These are phyloP conservation scores for Harpalus rubripes DNA, from an alignment of 2,888 invertebrate species.

Conservation along the genomic window DNA sequence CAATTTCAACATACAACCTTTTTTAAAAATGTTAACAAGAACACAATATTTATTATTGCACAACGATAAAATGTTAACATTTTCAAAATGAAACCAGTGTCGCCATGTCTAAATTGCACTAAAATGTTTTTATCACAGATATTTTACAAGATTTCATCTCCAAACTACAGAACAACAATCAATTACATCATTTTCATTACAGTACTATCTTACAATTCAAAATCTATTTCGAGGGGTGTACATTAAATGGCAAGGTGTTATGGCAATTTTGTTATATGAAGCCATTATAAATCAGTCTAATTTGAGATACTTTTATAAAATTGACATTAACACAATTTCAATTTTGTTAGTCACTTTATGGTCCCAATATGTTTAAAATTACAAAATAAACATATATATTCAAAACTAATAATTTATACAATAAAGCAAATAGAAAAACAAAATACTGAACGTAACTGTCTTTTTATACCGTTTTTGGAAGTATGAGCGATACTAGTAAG, in stretches of 20 bases:
- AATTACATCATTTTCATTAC: conserved; percentile 31
- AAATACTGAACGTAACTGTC: conserved; percentile 25
- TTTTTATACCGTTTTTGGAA: background rate
- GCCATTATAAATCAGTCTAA: conserved; percentile 34
- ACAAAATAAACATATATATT: conserved; percentile 9
- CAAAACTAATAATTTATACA: background rate
- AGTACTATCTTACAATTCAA: background rate
- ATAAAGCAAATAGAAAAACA: conserved; percentile 18
- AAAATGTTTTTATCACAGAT: conserved; percentile 30
- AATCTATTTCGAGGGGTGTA: conserved; percentile 7
- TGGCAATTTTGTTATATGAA: conserved; percentile 20
- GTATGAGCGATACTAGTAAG: too few species aligned
- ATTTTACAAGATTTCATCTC: conserved; percentile 18
- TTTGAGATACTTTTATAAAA: conserved; percentile 23
- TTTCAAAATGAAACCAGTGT: conserved; percentile 27
- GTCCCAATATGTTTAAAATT: conserved; percentile 19
- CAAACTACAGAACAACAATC: background rate
- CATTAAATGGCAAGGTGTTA: conserved; percentile 41
- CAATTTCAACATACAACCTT: conserved; percentile 45
- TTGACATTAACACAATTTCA: conserved; percentile 11
- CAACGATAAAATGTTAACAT: conserved; percentile 35
- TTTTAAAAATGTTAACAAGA: conserved; percentile 41
- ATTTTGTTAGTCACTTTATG: conserved; percentile 5
- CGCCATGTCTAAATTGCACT: conserved; percentile 36
- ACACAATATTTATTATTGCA: conserved; percentile 42